These are phyloP conservation scores for Xenopus borealis DNA, from an alignment of 2,113 vertebrate species.

Conservation along the genomic window DNA sequence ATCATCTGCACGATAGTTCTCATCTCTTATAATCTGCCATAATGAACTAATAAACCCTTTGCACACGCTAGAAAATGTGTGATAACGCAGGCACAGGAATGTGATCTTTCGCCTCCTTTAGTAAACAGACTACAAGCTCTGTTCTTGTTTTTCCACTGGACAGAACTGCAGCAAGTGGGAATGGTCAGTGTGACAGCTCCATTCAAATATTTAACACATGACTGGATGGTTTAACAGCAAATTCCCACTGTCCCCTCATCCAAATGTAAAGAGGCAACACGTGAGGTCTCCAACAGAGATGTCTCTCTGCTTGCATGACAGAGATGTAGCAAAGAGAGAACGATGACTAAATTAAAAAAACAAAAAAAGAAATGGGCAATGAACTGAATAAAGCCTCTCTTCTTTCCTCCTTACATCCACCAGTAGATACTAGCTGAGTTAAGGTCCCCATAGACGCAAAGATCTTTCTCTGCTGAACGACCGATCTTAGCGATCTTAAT, in stretches of 20 bases:
- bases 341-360: no score
- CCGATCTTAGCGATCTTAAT: no score
- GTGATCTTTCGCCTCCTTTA: slow-evolving; percentile 39
- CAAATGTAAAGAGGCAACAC: background rate
- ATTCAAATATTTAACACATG: slow-evolving; percentile 12
- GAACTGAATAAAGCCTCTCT: no score
- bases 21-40: slow-evolving; percentile 32
- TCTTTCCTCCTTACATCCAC: no score
- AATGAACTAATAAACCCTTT: slow-evolving; percentile 37
- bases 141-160: background rate
- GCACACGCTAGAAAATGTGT: slow-evolving; percentile 11
- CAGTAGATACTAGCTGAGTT: no score
- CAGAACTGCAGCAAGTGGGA: background rate
- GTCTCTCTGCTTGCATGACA: no score
- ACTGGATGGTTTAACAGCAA: background rate
- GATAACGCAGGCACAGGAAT: slow-evolving; percentile 20
- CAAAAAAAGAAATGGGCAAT: no score
- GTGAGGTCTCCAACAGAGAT: no score
- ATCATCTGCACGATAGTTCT: slow-evolving; percentile 19
- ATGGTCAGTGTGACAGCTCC: slow-evolving; percentile 12
- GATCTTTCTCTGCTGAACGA: no score
- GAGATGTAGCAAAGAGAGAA: no score
- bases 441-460: no score
- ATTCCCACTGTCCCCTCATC: background rate
- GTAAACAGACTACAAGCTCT: slow-evolving; percentile 10